Evolutionary conservation across 2,888 invertebrate genomes (phyloP), one percentile per base, ranked within the genome.

Genomic region (Polylopha cassiicola): DNA sequence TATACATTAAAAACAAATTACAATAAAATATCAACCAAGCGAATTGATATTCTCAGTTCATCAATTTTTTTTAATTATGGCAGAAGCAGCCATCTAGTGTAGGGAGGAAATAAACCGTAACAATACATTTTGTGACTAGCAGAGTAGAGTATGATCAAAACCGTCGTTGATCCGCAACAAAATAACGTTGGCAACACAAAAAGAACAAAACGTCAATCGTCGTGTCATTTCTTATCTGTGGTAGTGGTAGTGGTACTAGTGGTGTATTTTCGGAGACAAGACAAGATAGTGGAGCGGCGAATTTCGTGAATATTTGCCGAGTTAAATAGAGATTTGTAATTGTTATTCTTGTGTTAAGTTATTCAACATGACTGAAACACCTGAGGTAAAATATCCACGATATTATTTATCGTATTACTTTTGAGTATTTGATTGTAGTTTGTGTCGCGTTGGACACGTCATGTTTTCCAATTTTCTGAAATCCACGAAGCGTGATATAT

Each of bases 341-440:
- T 14, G 1, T 21, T 26, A 30, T 36, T 8, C 13, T 2, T 3
- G 4, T 11, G 8, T 2, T 30, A 30, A 36, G 7, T 9, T 2
- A 8, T 16, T 34, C 18, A 67, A 42, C 45, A 78, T 79, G 74
- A 57, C 72, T 44, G 80, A 79, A 58, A 58, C 71, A 26, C 59
- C 70, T 11, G 80, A 81, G 79, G 81, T 81, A 74, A 57, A 41
- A 46, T 47, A 37, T 23, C 13, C 21, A 9, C 21, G 29, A 13
- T 26, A 44, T 41, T 7, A 36, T 28, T 10, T 43, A 5, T 9
- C 24, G n/a, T 9, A 17, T 21, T 23, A 9, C 7, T 20, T 17
- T 37, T 30, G 2, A 5, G n/a, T 9, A 5, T 1, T 39, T 34
- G 28, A 43, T 37, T 27, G 39, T 38, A 31, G 55, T 68, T 70